A percentile compares a stretch with the other conserved stretches of the same genome.
These are phyloP conservation scores for Chionis minor DNA, from an alignment of 2,113 vertebrate genomes.

Conservation along the genomic window DNA sequence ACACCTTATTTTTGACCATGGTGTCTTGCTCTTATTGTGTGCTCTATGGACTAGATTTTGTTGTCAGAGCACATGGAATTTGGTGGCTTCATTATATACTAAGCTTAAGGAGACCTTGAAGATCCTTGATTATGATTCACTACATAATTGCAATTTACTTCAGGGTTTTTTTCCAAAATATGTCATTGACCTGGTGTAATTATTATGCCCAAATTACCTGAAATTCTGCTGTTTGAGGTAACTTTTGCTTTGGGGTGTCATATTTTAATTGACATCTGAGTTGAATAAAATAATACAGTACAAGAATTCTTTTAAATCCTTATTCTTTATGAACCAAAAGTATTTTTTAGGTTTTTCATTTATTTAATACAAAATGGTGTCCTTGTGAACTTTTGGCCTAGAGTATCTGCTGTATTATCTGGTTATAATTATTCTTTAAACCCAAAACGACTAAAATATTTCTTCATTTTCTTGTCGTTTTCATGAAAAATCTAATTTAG, in stretches of 20 bases:
- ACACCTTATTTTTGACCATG: accelerated
- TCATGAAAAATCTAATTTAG: not conserved
- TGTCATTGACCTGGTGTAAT: not conserved
- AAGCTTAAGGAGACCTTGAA: not conserved
- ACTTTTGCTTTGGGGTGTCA: not conserved
- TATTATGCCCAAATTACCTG: not conserved
- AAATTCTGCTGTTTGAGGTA: not conserved
- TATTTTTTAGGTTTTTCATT: not conserved
- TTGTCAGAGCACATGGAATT: not conserved
- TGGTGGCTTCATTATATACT: not conserved
- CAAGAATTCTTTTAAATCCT: not conserved
- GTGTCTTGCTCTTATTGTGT: not conserved
- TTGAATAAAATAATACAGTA: not conserved
- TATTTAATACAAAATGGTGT: not conserved
- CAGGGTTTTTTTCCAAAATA: not conserved
- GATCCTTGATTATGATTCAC: not conserved
- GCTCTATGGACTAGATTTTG: not conserved
- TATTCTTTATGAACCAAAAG: not conserved
- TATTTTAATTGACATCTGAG: not conserved
- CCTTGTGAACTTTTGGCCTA: not conserved
- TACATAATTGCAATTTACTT: not conserved
- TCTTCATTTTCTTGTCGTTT: not conserved
- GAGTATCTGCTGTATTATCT: not conserved
- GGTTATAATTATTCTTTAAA: not conserved
- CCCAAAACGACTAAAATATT: not conserved